Evolutionary conservation across 2,888 invertebrate genomes (phyloP).

Genomic region (Tanaodytes sp.): DNA sequence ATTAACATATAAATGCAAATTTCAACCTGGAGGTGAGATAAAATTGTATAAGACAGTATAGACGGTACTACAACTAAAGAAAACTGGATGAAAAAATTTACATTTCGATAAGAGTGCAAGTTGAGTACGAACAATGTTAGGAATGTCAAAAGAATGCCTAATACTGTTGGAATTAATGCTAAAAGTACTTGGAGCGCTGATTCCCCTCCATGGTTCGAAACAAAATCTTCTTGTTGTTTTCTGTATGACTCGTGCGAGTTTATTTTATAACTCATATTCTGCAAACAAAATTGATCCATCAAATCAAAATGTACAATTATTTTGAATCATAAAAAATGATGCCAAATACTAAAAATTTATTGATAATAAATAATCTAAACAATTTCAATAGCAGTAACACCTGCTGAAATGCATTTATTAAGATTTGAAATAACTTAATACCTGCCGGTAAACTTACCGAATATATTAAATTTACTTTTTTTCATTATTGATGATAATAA

Average conservation of each 20-base stretch:
- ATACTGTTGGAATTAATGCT: constrained; percentile 63
- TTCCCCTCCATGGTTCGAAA: constrained; percentile 68
- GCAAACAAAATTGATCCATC: too few relatives aligned
- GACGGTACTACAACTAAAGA: constrained; percentile 63
- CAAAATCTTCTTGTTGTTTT: constrained; percentile 66
- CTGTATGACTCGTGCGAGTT: constrained; percentile 62
- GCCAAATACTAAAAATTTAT: too few relatives aligned
- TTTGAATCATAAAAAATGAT: too few relatives aligned
- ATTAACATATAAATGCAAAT: constrained; percentile 59
- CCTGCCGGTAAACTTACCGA: too few relatives aligned
- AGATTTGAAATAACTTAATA: too few relatives aligned
- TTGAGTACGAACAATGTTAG: constrained; percentile 59
- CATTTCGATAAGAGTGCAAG: constrained; percentile 53
- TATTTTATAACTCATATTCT: constrained; percentile 52
- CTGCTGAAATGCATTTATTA: too few relatives aligned
- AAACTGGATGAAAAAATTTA: constrained; percentile 66
- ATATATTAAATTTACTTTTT: too few relatives aligned
- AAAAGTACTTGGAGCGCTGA: constrained; percentile 63
- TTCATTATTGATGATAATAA: too few relatives aligned
- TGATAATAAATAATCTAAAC: too few relatives aligned
- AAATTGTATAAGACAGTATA: constrained; percentile 67
- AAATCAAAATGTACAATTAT: too few relatives aligned
- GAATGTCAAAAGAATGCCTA: constrained; percentile 61
- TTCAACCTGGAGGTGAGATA: constrained; percentile 61
- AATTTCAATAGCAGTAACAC: too few relatives aligned